Evolutionary conservation across 2,113 vertebrate genomes (phyloP), one percentile per base, ranked within the genome.

Genomic region (Rhinolophus sinicus): DNA sequence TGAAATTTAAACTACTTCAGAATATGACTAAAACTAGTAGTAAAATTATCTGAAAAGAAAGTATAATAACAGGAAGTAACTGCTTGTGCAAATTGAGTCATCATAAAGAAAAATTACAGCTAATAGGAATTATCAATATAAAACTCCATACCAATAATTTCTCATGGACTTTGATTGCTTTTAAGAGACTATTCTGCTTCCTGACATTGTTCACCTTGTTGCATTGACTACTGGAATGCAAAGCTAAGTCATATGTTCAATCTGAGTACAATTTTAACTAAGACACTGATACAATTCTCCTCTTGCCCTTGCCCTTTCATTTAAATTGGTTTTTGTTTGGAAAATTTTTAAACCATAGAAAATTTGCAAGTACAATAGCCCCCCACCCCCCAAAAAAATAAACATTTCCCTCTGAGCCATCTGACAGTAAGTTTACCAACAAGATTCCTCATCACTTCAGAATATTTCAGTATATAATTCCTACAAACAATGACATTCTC

Each of bases 381-480:
- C 26, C 60, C 16, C 44, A n/a, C 12, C 26, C 26, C 60, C 16
- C 44, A 44, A 47, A 82, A 15, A 26, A 38, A 75, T 22, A 95
- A 67, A 19, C 3, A 52, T 77, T 78, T 92, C 65, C 38, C 14
- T 78, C 77, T 70, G 44, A 91, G 50, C 8, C 8, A 70, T 82
- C 81, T 87, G 75, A 70, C 86, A 93, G n/a, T 92, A 78, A 35
- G n/a, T 93, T 96, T 94, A 67, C 30, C n/a, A 92, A 77, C 16
- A 83, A 15, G 56, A 95, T 92, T 95, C n/a, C 26, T 60, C 76
- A 96, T 52, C 67, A 78, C n/a, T 85, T 84, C 69, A 70, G 56
- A 95, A 92, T 90, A 93, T 85, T 90, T 96, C 90, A 93, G 40
- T 35, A 54, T 90, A 38, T 75, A 76, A 92, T 93, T 81, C 54